Base-by-base conservation (phyloP, 2,888 invertebrate genomes). In the Eudasyphora cyanicolor region DNA sequence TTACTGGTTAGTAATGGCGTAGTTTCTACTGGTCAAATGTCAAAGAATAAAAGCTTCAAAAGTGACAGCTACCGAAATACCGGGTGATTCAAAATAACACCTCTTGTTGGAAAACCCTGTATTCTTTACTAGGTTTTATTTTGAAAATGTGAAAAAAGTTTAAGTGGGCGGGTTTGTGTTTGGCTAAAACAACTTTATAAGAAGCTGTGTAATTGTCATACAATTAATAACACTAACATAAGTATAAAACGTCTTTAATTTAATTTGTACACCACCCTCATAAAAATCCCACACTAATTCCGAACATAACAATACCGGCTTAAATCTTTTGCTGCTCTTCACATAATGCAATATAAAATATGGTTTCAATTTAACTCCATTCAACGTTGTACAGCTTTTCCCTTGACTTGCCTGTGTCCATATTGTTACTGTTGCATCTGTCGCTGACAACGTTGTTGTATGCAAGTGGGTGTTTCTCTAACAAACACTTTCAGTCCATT, bases 351-450 rank as follows among this genome's bases (percentile, higher is more conserved):
- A 24, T 70, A 45, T 75, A 82, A 79, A 71, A 76, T 82, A 82
- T 82, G 54, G 54, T 35, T 78, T n/a, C 6, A 79, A 79, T 35
- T 79, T 82, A 64, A 76, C 82, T 78, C 62, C 57, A 35, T 57
- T 49, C 60, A 54, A 70, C 21, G 19, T 8, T 12, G 10, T 12
- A 54, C 54, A 54, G 54, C 54, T 77, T n/a, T n/a, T n/a, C n/a
- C n/a, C n/a, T n/a, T n/a, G n/a, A n/a, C n/a, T n/a, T n/a, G 45
- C 45, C 19, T 4, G 24, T 54, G 19, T 12, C 6, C 54, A 19
- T 69, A 70, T 67, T 60, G 38, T 24, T 49, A 64, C 71, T 76
- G 79, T 76, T 82, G 79, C 76, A 79, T 27, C 70, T 82, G 79
- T 49, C 71, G 75, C 54, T 79, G 79, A 79, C 79, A 79, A 64